These are phyloP conservation scores for Plebejus melissa DNA, from an alignment of 2,888 invertebrate genomes.

Conservation along the genomic window DNA sequence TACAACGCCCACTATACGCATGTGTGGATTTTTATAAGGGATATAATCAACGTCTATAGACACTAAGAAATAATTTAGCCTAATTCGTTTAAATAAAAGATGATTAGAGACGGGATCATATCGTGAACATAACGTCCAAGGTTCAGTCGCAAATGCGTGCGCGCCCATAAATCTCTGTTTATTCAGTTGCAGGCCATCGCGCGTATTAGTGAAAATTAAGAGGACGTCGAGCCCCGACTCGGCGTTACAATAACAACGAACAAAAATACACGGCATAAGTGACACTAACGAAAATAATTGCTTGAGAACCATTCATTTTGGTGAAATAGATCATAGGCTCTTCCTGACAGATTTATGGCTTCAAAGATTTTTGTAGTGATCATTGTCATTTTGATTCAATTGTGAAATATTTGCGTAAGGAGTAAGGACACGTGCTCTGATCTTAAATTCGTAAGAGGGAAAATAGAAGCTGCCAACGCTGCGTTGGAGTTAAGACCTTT, in stretches of 20 bases:
- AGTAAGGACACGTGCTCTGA: too few species aligned
- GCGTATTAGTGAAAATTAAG: conserved; percentile 76
- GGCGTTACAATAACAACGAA: conserved; percentile 72
- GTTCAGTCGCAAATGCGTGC: conserved; percentile 33
- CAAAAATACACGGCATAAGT: conserved; percentile 63
- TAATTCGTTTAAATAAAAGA: not conserved
- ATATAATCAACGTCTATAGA: too few species aligned
- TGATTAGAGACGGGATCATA: not conserved
- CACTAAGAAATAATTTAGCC: too few species aligned
- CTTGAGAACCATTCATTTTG: not conserved
- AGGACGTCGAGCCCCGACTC: conserved; percentile 54
- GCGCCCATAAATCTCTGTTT: conserved; percentile 63
- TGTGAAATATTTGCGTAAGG: too few species aligned
- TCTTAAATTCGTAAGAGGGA: too few species aligned
- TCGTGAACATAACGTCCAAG: not conserved
- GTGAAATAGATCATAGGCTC: not conserved
- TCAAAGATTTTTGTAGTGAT: not conserved
- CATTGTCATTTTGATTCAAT: not conserved
- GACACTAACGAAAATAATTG: conserved; percentile 58
- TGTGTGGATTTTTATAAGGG: too few species aligned
- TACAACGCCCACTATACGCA: too few species aligned
- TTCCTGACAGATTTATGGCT: not conserved
- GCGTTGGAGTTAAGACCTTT: too few species aligned
- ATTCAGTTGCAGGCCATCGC: conserved; percentile 73
- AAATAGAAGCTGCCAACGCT: too few species aligned